Base-by-base conservation (phyloP, 2,888 invertebrate species). In the Vannuccia rotundouncinata region DNA sequence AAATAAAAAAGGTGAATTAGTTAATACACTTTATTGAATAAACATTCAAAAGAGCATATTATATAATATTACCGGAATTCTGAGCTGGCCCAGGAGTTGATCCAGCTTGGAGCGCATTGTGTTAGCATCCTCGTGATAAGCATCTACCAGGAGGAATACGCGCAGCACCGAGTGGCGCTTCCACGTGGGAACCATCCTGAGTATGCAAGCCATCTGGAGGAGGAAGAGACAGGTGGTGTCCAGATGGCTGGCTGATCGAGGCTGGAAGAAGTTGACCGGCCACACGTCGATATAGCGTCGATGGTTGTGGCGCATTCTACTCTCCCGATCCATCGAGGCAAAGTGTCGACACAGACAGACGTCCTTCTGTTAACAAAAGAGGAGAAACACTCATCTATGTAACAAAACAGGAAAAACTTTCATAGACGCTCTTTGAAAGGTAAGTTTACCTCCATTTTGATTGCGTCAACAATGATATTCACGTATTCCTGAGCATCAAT, bases 161-260 rank as follows among this genome's bases (percentile, higher is more conserved):
- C 99, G 90, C 80, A 99, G 90, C n/a, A 91, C 91, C 5, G 90
- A 89, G 83, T 94, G 89, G 83, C 92, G 92, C 85, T 93, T 94
- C 88, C 88, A 88, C 27, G 83, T 83, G 0, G 85, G 84, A 81
- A 90, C 92, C 91, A 95, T 95, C 84, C 94, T 93, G 79, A 95
- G 92, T 79, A 99, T 96, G 84, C 97, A 97, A 0, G 97, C 95
- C 83, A 99, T 89, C 87, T 99, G 99, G 88, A 99, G 92, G 91
- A 97, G 93, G 89, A 99, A 99, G 82, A 98, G 90, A 13, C 88
- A 95, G 92, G 94, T 94, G 83, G 93, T 94, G 83, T 95, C 94
- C 89, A 95, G 95, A 82, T 89, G 79, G 92, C 92, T 89, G 92
- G 93, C 85, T 90, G 92, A 87, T 91, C 91, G 81, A 89, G 92